Conservation (phyloP, 2,797 vertebrate genomes). For the Microctenopoma steveboyesi region DNA sequence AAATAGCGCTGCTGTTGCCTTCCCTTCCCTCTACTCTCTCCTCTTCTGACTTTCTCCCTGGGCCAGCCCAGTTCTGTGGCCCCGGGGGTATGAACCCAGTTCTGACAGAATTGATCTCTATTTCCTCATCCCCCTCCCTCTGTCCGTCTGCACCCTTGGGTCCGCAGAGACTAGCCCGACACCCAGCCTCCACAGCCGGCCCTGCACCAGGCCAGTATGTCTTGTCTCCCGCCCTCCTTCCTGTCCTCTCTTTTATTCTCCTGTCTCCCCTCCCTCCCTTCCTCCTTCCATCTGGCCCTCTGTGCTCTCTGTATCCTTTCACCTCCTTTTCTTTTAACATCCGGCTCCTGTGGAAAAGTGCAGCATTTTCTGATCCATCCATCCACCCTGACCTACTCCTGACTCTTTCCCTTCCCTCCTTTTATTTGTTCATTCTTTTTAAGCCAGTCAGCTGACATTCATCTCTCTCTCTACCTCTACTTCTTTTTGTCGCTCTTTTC, state of each 20-base stretch:
- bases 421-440: slow-evolving; percentile 1
- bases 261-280: neutral
- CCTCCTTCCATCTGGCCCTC: slow-evolving; percentile 53
- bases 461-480: neutral
- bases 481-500: slow-evolving; percentile 19
- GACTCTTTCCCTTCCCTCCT: neutral
- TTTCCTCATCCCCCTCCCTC: slow-evolving; percentile 52
- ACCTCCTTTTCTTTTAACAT: slow-evolving; percentile 9
- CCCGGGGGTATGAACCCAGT: slow-evolving; percentile 79
- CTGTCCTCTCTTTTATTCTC: slow-evolving; percentile 52
- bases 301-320: slow-evolving; percentile 28
- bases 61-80: slow-evolving; percentile 76
- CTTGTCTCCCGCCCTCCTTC: slow-evolving; percentile 51
- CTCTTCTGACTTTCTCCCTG: slow-evolving; percentile 52
- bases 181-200: slow-evolving; percentile 55
- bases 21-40: neutral
- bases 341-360: no score
- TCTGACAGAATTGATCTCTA: slow-evolving; percentile 80
- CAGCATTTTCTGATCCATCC: no score
- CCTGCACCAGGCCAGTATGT: slow-evolving; percentile 52
- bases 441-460: slow-evolving; percentile 9
- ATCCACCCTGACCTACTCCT: no score
- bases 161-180: slow-evolving; percentile 58
- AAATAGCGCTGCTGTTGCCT: slow-evolving; percentile 62
- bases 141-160: slow-evolving; percentile 62